Base-by-base conservation (phyloP, 2,888 invertebrate genomes). In the Drosophila birchii region DNA sequence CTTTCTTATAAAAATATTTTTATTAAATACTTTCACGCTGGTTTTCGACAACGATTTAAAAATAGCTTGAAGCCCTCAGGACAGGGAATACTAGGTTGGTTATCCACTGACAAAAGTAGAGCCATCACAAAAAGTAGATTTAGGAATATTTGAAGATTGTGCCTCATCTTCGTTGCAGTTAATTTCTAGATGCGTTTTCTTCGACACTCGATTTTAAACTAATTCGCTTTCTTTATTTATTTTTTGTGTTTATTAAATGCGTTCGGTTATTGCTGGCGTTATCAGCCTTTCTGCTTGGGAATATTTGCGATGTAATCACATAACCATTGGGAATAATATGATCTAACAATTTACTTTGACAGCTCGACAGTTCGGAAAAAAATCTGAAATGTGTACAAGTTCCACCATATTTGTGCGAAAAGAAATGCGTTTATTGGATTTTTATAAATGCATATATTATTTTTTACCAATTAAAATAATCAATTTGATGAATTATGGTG, bases 241-340 rank as follows among this genome's bases (percentile, higher is more conserved):
- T 29, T 14, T 7, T 34, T 34, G 32, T 38, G 14, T 18, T n/a
- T 32, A 18, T 14, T 23, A 3, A 11, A 44, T 45, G 16, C 34
- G 6, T 53, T 53, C 14, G 11, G 60, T 32, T 9, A 32, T 1
- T 41, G 20, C 32, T 61, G 32, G n/a, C 32, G 5, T 61, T 61
- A 61, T 43, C 56, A 16, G 56, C 32, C 32, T 5, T 32, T 5
- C 49, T 5, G 16, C 1, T 32, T 3, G 20, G 49, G 18, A 14
- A 23, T n/a, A 38, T 59, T 59, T 53, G 51, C 34, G 51, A 53
- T 53, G 51, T 29, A 53, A 36, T 53, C 51, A n/a, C 51, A 53
- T 51, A 20, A 51, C 36, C 23, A 23, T 23, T 16, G 23, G 34
- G 16, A 23, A 23, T 34, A 34, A 20, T 6, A 18, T 53, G 51